phyloP scores from a whole-genome alignment of 2,888 invertebrate genomes.

The Rhamphomyia laevipes region DNA sequence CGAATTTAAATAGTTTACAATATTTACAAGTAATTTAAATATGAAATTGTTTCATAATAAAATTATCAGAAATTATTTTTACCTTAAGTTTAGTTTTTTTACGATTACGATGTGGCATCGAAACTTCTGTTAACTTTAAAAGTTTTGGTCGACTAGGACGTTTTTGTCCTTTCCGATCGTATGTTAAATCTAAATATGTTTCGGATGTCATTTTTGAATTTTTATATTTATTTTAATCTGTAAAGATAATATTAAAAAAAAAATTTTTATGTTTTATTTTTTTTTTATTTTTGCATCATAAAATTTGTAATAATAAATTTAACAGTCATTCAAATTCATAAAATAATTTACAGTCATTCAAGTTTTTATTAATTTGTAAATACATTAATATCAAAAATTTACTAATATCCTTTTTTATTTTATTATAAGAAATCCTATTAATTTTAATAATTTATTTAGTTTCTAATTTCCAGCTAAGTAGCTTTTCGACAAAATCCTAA shows the following conservation, averaged over 20 bases:
- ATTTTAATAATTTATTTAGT: too few relatives aligned
- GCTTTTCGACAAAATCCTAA: too few relatives aligned
- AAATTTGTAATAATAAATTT: too few relatives aligned
- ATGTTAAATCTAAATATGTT: slow-evolving; percentile 30
- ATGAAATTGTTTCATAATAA: not conserved
- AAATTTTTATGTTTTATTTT: too few relatives aligned
- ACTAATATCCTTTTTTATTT: too few relatives aligned
- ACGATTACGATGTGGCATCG: slow-evolving; percentile 33
- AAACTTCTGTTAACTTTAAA: slow-evolving; percentile 32
- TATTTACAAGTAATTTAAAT: not conserved
- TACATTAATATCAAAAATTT: too few relatives aligned
- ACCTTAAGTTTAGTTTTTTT: slow-evolving; percentile 37
- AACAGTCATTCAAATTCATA: too few relatives aligned
- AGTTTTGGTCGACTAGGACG: slow-evolving; percentile 34
- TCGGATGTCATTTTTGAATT: slow-evolving; percentile 32
- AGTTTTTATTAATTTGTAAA: too few relatives aligned
- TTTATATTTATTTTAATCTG: not conserved
- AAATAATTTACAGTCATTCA: too few relatives aligned
- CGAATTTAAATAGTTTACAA: not conserved
- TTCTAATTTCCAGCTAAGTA: too few relatives aligned
- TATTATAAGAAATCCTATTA: too few relatives aligned
- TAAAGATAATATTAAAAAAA: not conserved
- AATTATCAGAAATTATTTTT: slow-evolving; percentile 7
- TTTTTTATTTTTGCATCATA: too few relatives aligned
- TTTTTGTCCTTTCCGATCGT: slow-evolving; percentile 30